These are phyloP conservation scores for Larimichthys polyactis DNA, from an alignment of 2,113 vertebrate species.

Conservation along the genomic window DNA sequence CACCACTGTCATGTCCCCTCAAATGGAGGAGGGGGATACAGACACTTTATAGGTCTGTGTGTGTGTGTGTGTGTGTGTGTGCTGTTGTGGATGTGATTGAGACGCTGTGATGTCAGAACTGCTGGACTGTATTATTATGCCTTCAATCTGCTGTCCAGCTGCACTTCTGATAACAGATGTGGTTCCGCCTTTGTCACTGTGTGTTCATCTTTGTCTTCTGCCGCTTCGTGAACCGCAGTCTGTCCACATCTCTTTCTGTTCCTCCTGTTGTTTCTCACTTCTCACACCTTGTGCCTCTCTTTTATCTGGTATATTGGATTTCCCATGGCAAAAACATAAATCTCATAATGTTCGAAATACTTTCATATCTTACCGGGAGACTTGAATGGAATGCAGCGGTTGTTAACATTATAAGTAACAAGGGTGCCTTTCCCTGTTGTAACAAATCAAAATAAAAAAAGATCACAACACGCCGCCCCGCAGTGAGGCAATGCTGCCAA, in stretches of 20 bases:
- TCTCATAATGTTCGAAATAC: too few species aligned
- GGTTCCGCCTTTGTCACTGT: not conserved
- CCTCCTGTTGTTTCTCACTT: not conserved
- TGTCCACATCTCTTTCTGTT: not conserved
- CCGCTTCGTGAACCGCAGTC: not conserved
- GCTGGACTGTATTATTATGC: constrained; percentile 46
- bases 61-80: not conserved
- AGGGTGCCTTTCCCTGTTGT: not conserved
- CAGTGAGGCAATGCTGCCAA: not conserved
- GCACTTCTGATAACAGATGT: constrained; percentile 34
- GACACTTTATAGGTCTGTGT: not conserved
- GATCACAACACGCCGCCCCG: not conserved
- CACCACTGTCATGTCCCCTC: constrained; percentile 42
- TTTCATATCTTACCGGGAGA: not conserved
- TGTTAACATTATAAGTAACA: not conserved
- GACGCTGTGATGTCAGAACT: constrained; percentile 39
- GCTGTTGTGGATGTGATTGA: constrained; percentile 29
- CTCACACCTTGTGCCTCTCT: too few species aligned
- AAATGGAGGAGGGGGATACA: not conserved
- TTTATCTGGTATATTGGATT: too few species aligned
- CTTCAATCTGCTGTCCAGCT: constrained; percentile 46
- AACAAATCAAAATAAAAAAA: not conserved
- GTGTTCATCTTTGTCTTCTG: constrained; percentile 14
- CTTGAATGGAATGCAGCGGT: not conserved
- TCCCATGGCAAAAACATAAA: too few species aligned